Evolutionary conservation across 2,113 vertebrate species (phyloP).

Genomic region (Ceratotherium simum): DNA sequence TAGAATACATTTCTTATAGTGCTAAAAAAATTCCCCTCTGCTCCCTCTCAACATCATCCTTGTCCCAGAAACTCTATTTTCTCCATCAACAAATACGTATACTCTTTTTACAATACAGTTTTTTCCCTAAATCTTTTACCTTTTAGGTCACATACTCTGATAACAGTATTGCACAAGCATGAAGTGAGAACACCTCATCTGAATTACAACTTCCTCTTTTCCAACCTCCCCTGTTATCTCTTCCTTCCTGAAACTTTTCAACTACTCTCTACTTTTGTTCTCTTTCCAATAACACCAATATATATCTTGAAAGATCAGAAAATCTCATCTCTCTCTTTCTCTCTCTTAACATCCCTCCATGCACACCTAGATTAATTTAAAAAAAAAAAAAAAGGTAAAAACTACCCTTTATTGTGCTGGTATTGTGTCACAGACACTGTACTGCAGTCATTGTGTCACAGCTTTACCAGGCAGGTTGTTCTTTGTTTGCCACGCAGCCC

Average conservation of each 20-base stretch:
- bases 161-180: background rate
- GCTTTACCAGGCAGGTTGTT: background rate
- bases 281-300: constrained; percentile 13
- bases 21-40: background rate
- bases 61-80: background rate
- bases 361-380: background rate
- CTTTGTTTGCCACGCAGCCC: background rate
- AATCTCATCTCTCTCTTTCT: background rate
- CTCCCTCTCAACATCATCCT: background rate
- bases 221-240: background rate
- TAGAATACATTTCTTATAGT: background rate
- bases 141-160: background rate
- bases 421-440: background rate
- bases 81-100: background rate
- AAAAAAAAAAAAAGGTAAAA: background rate
- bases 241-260: constrained; percentile 48
- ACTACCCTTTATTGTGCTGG: background rate
- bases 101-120: background rate
- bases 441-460: background rate
- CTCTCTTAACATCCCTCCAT: background rate
- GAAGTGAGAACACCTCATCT: background rate
- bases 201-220: constrained; percentile 5
- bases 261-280: background rate
- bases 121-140: background rate
- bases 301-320: background rate